Evolutionary conservation across 2,797 vertebrate species (phyloP), one percentile per base, ranked within the genome.

Genomic region (Syngnathus rostellatus): DNA sequence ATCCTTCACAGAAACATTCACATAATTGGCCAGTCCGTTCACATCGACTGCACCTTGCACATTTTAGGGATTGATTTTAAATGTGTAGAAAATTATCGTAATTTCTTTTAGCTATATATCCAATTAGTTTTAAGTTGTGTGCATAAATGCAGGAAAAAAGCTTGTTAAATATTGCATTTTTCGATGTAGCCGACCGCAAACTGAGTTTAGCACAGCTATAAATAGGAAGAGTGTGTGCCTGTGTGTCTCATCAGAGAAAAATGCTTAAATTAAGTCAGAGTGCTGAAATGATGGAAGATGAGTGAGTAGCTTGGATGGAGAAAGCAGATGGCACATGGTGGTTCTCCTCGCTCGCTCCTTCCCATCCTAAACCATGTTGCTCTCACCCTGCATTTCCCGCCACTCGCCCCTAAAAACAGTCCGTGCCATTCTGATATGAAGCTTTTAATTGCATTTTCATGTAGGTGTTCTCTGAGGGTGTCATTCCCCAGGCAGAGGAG

Each of bases 391-490:
- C 80, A 82, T 85, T 78, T 85, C 77, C 78, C 77, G 72, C 78
- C 57, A 63, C 78, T 66, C 80, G 17, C 83, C 81, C 75, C 79
- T 63, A 78, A 74, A 86, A 89, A 82, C 76, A 50, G 71, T 21
- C 79, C 73, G 76, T 67, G 70, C 83, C 82, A 78, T 86, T 88
- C 86, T 79, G 77, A 84, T 84, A 80, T 75, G 84, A 74, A 63
- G 76, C 81, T 89, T 89, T 91, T 91, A 91, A 91, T 92, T 91
- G 89, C 89, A 79, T 91, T 91, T 90, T 63, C 86, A 85, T 91
- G 88, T 90, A 88, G 81, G 84, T 82, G 83, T 87, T 87, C 87
- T 85, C 74, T 70, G 79, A 87, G 86, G 84, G 83, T 83, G 82
- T 83, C 80, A 46, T 80, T 86, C 89, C 87, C 87, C 71, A 81